phyloP scores from a whole-genome alignment of 2,113 vertebrate species.

The Takifugu flavidus region DNA sequence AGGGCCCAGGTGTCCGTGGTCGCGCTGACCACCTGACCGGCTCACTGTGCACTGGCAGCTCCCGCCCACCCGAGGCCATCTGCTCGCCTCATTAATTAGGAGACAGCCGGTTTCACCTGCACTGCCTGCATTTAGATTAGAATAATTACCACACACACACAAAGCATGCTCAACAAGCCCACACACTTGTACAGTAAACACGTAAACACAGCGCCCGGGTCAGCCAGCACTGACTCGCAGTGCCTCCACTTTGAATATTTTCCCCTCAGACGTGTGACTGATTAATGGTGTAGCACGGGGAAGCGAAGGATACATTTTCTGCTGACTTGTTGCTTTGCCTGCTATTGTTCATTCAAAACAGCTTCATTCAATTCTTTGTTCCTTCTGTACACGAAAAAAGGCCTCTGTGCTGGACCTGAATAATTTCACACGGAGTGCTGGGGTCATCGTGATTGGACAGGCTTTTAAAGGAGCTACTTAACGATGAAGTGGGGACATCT shows the following conservation, averaged over 20 bases:
- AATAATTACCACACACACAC: conserved; percentile 71
- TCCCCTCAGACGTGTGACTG: not conserved
- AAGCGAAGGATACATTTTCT: not conserved
- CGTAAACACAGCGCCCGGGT: conserved; percentile 1
- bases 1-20: conserved; percentile 70
- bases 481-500: conserved; percentile 65
- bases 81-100: conserved; percentile 78
- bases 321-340: conserved; percentile 1
- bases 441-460: conserved; percentile 63
- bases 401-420: conserved; percentile 59
- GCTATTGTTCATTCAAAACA: not conserved
- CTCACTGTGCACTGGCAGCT: conserved; percentile 57
- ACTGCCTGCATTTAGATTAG: conserved; percentile 75
- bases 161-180: conserved; percentile 36
- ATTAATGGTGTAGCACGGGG: not conserved
- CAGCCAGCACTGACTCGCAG: not conserved
- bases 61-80: conserved; percentile 75
- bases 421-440: conserved; percentile 53
- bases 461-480: conserved; percentile 63
- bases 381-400: conserved; percentile 28
- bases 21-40: conserved; percentile 75
- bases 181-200: conserved; percentile 41
- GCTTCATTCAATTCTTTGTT: not conserved
- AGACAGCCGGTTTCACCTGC: conserved; percentile 79
- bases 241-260: not conserved